phyloP scores from a whole-genome alignment of 2,888 invertebrate genomes.

The Orchesella flavescens region DNA sequence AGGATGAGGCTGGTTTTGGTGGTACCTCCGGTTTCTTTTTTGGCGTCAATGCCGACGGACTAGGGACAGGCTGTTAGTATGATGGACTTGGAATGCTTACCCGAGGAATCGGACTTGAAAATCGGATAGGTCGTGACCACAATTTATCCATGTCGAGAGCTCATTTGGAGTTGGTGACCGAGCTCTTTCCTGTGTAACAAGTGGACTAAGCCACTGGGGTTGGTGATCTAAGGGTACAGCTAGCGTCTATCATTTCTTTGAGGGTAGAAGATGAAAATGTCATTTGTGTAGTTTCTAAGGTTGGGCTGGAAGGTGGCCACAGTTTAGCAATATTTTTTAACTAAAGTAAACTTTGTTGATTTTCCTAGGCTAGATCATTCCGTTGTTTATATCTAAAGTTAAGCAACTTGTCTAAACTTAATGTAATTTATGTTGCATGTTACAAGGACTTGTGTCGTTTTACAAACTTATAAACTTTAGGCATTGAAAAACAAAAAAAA shows the following conservation, averaged over 20 bases:
- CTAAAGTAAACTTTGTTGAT: too few relatives aligned
- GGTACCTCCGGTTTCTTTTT: slow-evolving; percentile 72
- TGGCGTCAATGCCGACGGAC: slow-evolving; percentile 65
- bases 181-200: slow-evolving; percentile 47
- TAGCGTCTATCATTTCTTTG: slow-evolving; percentile 1
- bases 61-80: slow-evolving; percentile 40
- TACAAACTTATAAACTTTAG: too few relatives aligned
- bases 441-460: too few relatives aligned
- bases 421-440: too few relatives aligned
- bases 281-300: slow-evolving; percentile 1
- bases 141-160: slow-evolving; percentile 82
- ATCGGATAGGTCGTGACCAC: slow-evolving; percentile 76
- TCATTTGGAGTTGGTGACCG: slow-evolving; percentile 78
- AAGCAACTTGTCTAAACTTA: too few relatives aligned
- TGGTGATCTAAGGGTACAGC: neutral
- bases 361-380: too few relatives aligned
- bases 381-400: too few relatives aligned
- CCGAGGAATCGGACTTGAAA: slow-evolving; percentile 61
- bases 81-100: slow-evolving; percentile 37
- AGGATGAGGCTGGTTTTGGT: slow-evolving; percentile 74
- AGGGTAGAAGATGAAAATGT: slow-evolving; percentile 5
- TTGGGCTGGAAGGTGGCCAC: slow-evolving; percentile 35
- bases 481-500: too few relatives aligned
- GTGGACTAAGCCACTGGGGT: slow-evolving; percentile 19
- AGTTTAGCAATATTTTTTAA: slow-evolving; percentile 33